Evolutionary conservation across 2,113 vertebrate genomes (phyloP).

Genomic region (Etheostoma cragini): DNA sequence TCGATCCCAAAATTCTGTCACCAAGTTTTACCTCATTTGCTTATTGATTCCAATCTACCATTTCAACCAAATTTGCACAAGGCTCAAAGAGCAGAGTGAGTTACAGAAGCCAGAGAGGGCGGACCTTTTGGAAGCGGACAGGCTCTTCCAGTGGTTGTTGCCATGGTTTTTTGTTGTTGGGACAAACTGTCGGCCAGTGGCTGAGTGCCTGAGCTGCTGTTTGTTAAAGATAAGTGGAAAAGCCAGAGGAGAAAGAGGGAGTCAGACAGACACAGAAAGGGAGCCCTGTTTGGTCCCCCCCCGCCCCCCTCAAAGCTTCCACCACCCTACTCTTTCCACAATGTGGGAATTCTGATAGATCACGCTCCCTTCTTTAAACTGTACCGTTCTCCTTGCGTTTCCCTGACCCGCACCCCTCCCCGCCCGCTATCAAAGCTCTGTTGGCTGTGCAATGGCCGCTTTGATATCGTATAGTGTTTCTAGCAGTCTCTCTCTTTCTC

Average conservation of each 20-base stretch:
- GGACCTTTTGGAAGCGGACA: constrained; percentile 65
- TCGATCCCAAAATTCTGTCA: constrained; percentile 7
- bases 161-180: constrained; percentile 80
- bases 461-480: constrained; percentile 78
- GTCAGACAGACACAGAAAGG: constrained; percentile 59
- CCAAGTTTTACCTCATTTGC: constrained; percentile 27
- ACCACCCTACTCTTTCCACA: constrained; percentile 33
- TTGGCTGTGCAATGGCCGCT: constrained; percentile 67
- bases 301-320: constrained; percentile 49
- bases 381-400: constrained; percentile 58
- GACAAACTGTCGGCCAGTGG: constrained; percentile 81
- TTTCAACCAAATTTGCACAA: constrained; percentile 42
- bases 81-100: constrained; percentile 32
- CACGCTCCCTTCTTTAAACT: constrained; percentile 62
- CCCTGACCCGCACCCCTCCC: constrained; percentile 61
- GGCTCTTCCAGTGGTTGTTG: constrained; percentile 76
- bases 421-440: constrained; percentile 72
- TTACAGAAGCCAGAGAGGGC: constrained; percentile 41
- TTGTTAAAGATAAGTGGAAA: constrained; percentile 83
- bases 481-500: constrained; percentile 62
- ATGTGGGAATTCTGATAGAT: constrained; percentile 64
- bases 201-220: constrained; percentile 79
- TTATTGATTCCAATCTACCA: constrained; percentile 46
- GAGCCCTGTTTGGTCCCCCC: constrained; percentile 9
- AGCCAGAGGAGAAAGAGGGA: constrained; percentile 68